Evolutionary conservation across 2,797 vertebrate genomes (phyloP).

Genomic region (Takifugu rubripes): DNA sequence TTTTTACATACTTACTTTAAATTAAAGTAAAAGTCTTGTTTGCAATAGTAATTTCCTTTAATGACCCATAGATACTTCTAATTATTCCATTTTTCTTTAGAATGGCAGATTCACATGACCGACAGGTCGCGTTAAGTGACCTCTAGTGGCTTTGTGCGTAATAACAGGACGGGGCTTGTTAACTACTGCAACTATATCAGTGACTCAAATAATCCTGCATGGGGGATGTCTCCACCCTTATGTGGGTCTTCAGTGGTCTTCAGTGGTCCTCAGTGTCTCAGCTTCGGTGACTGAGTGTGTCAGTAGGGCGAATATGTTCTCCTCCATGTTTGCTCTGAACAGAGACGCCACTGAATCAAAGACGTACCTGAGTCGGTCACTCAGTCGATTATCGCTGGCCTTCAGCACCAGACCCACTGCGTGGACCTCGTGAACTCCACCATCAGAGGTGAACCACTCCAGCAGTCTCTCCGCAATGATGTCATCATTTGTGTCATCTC

Average conservation of each 20-base stretch:
- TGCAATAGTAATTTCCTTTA: too few species aligned
- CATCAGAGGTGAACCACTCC: neutral
- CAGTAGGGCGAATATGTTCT: neutral
- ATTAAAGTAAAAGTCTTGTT: too few species aligned
- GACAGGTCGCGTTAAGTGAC: too few species aligned
- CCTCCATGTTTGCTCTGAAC: neutral
- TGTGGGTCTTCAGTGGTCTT: neutral
- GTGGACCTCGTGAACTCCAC: neutral
- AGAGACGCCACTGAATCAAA: constrained; percentile 3
- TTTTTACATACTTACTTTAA: too few species aligned
- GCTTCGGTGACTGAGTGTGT: constrained; percentile 8
- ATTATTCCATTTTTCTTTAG: too few species aligned
- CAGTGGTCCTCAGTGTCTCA: neutral
- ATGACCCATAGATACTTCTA: too few species aligned
- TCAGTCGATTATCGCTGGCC: constrained; percentile 4
- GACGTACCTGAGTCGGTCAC: neutral
- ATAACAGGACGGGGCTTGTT: too few species aligned
- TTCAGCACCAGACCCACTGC: constrained; percentile 14
- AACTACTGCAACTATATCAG: too few species aligned
- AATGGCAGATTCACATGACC: too few species aligned
- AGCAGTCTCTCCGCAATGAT: neutral
- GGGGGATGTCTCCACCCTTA: too few species aligned
- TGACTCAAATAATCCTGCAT: too few species aligned
- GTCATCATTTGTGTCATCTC: neutral
- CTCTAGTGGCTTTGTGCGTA: too few species aligned